Percentiles rank a stretch among this genome's conserved stretches.
Evolutionary conservation across 2,113 vertebrate genomes (phyloP).

Genomic region (Mystacornis crossleyi): DNA sequence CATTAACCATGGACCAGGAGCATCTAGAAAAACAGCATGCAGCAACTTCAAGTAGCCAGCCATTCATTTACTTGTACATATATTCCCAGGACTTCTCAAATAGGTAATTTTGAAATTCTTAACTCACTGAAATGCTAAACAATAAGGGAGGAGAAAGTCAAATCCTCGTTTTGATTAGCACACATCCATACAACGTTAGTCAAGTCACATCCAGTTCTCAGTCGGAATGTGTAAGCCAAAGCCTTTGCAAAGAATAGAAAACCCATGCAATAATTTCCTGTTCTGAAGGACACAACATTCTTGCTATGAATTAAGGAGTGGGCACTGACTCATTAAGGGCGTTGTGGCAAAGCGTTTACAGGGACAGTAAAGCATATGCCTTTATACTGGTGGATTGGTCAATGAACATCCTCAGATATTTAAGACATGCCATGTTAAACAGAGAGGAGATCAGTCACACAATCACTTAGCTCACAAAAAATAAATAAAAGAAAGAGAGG

Average conservation of each 20-base stretch:
- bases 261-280: not conserved
- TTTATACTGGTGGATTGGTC: not conserved
- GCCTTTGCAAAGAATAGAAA: not conserved
- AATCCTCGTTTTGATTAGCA: not conserved
- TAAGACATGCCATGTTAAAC: not conserved
- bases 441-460: not conserved
- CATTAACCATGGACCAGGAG: not conserved
- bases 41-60: not conserved
- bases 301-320: not conserved
- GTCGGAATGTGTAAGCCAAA: not conserved
- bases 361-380: not conserved
- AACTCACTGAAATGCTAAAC: not conserved
- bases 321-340: not conserved
- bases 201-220: not conserved
- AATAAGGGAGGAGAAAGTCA: not conserved
- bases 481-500: fast-evolving
- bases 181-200: not conserved
- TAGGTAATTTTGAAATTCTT: not conserved
- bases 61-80: not conserved
- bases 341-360: not conserved
- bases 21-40: not conserved
- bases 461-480: not conserved
- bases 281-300: not conserved
- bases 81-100: not conserved
- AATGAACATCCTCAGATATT: not conserved